Evolutionary conservation across 2,797 vertebrate genomes (phyloP).

Genomic region (Sebastes hubbsi): DNA sequence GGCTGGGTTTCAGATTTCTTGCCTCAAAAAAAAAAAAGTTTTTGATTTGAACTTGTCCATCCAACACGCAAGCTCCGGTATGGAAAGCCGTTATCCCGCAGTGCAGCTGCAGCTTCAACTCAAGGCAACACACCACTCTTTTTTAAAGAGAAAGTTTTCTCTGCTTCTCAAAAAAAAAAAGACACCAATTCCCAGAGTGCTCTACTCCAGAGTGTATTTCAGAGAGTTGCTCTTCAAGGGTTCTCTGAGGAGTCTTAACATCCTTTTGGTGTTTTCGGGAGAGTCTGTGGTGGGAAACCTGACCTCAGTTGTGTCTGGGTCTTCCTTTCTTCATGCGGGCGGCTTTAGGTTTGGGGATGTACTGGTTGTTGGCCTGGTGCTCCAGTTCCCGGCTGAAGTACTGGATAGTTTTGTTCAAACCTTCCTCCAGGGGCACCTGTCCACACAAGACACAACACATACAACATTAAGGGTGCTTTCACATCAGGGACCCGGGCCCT

Average conservation of each 20-base stretch:
- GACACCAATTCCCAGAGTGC: slow-evolving; percentile 34
- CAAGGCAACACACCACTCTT: slow-evolving; percentile 31
- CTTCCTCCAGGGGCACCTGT: slow-evolving; percentile 97
- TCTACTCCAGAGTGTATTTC: slow-evolving; percentile 71
- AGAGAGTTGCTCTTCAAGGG: slow-evolving; percentile 35
- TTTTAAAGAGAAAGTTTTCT: slow-evolving; percentile 2
- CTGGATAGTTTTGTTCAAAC: slow-evolving; percentile 98
- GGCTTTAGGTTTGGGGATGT: slow-evolving; percentile 98
- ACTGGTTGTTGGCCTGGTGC: slow-evolving; percentile 98
- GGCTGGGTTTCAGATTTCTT: slow-evolving; percentile 75
- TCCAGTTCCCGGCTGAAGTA: slow-evolving; percentile 98
- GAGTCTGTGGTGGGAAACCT: not conserved
- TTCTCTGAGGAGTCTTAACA: slow-evolving; percentile 24
- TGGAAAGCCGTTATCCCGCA: slow-evolving; percentile 8
- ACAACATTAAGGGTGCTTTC: not conserved
- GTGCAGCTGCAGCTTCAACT: slow-evolving; percentile 23
- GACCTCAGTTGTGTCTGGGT: slow-evolving; percentile 88
- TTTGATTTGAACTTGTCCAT: slow-evolving; percentile 83
- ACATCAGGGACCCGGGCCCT: too few relatives aligned
- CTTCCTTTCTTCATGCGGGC: slow-evolving; percentile 96
- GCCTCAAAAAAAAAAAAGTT: slow-evolving; percentile 15
- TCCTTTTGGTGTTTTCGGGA: slow-evolving; percentile 4
- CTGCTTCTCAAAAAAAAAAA: slow-evolving; percentile 7
- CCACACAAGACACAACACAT: slow-evolving; percentile 60
- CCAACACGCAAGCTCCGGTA: slow-evolving; percentile 76